phyloP scores from a whole-genome alignment of 1,140 invertebrate genomes.

The Scaptodrosophila lebanonensis region DNA sequence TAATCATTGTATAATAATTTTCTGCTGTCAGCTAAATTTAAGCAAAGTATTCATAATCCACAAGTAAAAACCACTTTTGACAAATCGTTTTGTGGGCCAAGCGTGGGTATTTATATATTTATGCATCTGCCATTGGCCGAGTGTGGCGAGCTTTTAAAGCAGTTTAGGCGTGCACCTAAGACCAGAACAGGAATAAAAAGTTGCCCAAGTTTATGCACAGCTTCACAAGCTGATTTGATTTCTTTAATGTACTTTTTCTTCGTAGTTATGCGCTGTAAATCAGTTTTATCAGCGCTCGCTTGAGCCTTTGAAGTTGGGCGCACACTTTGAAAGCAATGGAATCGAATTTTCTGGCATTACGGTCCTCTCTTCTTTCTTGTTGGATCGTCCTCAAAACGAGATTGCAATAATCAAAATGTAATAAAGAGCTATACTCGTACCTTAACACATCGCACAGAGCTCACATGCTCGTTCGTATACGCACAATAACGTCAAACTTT shows the following conservation, averaged over 20 bases:
- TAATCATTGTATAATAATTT: conserved; percentile 76
- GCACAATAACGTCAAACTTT: conserved; percentile 14
- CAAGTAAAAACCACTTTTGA: conserved; percentile 73
- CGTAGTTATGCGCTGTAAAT: conserved; percentile 38
- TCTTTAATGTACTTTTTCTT: conserved; percentile 6
- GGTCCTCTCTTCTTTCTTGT: too few relatives aligned
- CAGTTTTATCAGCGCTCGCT: conserved; percentile 30
- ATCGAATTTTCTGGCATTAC: too few relatives aligned
- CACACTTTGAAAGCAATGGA: not conserved
- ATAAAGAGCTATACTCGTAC: conserved; percentile 40
- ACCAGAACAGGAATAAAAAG: too few relatives aligned
- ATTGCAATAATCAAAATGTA: conserved; percentile 68
- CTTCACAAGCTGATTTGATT: conserved; percentile 32
- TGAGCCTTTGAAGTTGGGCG: conserved; percentile 30
- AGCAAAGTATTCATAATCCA: conserved; percentile 76
- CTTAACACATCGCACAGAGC: conserved; percentile 40
- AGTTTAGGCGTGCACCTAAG: too few relatives aligned
- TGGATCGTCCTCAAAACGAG: conserved; percentile 53
- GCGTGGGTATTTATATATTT: conserved; percentile 44
- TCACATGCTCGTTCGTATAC: not conserved
- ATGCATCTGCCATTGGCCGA: too few relatives aligned
- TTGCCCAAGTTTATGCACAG: conserved; percentile 12
- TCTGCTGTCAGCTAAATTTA: conserved; percentile 76
- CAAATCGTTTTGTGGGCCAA: conserved; percentile 62
- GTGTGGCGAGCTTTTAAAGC: conserved; percentile 38